Base-by-base conservation (phyloP, 2,797 vertebrate species). In the Macropus fuliginosus region DNA sequence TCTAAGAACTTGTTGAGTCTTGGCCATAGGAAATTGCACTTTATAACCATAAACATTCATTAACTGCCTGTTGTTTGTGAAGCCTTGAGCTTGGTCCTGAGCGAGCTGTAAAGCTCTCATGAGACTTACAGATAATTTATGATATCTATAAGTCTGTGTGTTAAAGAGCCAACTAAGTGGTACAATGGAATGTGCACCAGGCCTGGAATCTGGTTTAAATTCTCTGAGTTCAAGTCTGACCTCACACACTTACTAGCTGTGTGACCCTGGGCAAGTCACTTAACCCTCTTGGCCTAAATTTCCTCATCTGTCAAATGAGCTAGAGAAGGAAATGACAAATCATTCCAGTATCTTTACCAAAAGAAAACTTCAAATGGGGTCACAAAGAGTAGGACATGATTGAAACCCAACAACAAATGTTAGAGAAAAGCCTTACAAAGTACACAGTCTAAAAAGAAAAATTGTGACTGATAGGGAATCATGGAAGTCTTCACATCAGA, bases 161-260 rank as follows among this genome's bases (percentile, higher is more conserved):
- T 31, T 59, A 31, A 29, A 59, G 21, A 59, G 29, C 11, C 29
- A 59, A 31, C 29, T 59, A 59, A 9, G 57, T 31, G 11, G 10
- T 8, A 1, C 1, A 66, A 13, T n/a, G 31, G 4, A 62, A 34
- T 1, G 13, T 0, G 4, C 14, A 9, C 34, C 1, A 18, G 4
- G 1, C 1, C 14, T n/a, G 14, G 14, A 66, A 12, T n/a, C 14
- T 5, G 62, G 6, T 52, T 52, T 52, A 34, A 66, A 16, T 31
- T 59, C 27, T 29, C 59, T 66, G 34, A 66, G 34, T 66, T 66
- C 34, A 66, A 66, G n/a, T 66, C 62, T n/a, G 62, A 1, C 12
- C 34, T 66, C 31, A 66, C 5, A 66, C 13, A 66, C 5, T 66
- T 66, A 66, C 62, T 66, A n/a, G 5, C 14, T n/a, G 14, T n/a